Evolutionary conservation across 1,140 invertebrate genomes (phyloP), one percentile per base, ranked within the genome.

Genomic region (Odontomachus brunneus): DNA sequence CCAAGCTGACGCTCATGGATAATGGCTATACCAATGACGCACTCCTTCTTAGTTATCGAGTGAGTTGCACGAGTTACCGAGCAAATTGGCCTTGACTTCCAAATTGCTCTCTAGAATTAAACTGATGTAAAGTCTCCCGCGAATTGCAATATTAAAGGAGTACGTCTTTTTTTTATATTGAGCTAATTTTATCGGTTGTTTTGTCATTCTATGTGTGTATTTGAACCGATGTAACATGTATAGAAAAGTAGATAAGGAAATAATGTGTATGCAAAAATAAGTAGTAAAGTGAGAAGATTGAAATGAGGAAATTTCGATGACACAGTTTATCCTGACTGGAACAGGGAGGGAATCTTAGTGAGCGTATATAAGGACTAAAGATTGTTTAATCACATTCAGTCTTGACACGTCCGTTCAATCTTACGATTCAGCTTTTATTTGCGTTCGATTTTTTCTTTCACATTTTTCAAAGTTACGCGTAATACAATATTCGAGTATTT

Each of bases 91-190:
- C 75, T 84, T 81, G 85, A 53, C 19, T 76, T 33, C 26, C 0
- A 73, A 59, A 72, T 4, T 53, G 15, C n/a, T 1, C 12, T 29
- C 12, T 7, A n/a, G 2, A 1, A 49, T 84, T 29, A 19, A 83
- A 48, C 55, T 88, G 85, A 84, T 82, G 86, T 63, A 88, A 88
- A 87, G 51, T 7, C 19, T 5, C 22, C 15, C 4, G 38, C 17
- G 22, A 57, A 71, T 86, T 87, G 24, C 71, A n/a, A 3, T 38
- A 63, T 22, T 19, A 11, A 14, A 17, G 17, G 26, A 15, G 24
- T 4, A 12, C 3, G 29, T 33, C 29, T 55, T 63, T 5, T 76
- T 38, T 33, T 65, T 65, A 15, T 14, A 53, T 72, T 33, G 29
- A 60, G 33, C 62, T 24, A n/a, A 49, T 9, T 53, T 44, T 76